A percentile compares a stretch with the other conserved stretches of the same genome.
phyloP scores from a whole-genome alignment of 2,113 vertebrate genomes.

The Lepus timidus region DNA sequence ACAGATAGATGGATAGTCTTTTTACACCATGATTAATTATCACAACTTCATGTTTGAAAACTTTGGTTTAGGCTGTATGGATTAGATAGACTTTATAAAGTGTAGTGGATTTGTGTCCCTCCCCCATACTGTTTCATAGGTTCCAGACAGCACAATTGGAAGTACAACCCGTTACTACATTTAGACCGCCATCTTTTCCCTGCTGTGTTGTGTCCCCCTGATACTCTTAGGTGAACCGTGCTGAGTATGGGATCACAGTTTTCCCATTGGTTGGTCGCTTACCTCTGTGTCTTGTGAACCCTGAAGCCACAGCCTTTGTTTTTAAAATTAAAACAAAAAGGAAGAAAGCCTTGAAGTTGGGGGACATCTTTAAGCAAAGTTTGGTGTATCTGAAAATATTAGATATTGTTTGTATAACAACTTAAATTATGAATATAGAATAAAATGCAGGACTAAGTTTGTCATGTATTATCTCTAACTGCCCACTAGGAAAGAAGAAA shows the following conservation, averaged over 20 bases:
- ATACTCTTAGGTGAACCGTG: neutral
- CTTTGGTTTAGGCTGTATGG: neutral
- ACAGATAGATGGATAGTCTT: neutral
- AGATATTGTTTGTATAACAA: neutral
- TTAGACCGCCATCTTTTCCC: neutral
- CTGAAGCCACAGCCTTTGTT: neutral
- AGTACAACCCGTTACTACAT: neutral
- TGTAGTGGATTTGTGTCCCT: neutral
- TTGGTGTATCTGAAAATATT: neutral
- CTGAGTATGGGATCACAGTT: neutral
- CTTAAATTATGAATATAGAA: slow-evolving; percentile 23
- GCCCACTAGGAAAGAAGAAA: neutral
- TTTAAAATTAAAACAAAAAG: neutral
- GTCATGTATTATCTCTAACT: neutral
- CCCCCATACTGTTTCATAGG: neutral
- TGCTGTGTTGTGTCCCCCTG: neutral
- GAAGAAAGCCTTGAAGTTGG: slow-evolving; percentile 8
- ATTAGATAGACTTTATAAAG: slow-evolving; percentile 34
- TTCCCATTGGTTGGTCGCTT: neutral
- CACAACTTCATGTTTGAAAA: neutral
- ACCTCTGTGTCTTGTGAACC: neutral
- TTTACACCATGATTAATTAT: neutral
- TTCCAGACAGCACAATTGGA: slow-evolving; percentile 11
- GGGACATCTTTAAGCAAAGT: slow-evolving; percentile 21
- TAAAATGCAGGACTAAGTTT: slow-evolving; percentile 10